Evolutionary conservation across 2,888 invertebrate genomes (phyloP).

Genomic region (Megamerina dolium): DNA sequence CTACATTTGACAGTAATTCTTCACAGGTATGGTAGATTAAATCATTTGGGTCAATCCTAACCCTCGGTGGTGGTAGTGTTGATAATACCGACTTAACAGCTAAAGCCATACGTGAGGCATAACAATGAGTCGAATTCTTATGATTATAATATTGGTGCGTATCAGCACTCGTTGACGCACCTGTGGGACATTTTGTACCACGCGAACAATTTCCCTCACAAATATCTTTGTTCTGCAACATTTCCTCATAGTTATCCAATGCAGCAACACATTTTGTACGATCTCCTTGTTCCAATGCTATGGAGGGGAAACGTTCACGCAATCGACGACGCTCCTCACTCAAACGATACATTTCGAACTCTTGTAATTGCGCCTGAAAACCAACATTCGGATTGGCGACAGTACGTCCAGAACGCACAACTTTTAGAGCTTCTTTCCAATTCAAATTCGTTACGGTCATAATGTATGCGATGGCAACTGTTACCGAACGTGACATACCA

Average conservation of each 20-base stretch:
- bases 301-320: slow-evolving; percentile 76
- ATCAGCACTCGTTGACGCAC: too few relatives aligned
- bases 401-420: slow-evolving; percentile 83
- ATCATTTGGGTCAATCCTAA: too few relatives aligned
- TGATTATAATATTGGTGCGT: too few relatives aligned
- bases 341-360: slow-evolving; percentile 76
- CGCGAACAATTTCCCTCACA: slow-evolving; percentile 82
- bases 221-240: slow-evolving; percentile 70
- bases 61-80: too few relatives aligned
- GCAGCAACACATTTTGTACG: slow-evolving; percentile 70
- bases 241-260: slow-evolving; percentile 76
- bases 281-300: slow-evolving; percentile 67
- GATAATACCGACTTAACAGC: too few relatives aligned
- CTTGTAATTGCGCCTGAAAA: slow-evolving; percentile 89
- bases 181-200: slow-evolving; percentile 81
- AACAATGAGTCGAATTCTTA: too few relatives aligned
- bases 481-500: slow-evolving; percentile 94
- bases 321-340: slow-evolving; percentile 78
- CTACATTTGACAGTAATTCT: too few relatives aligned
- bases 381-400: slow-evolving; percentile 95
- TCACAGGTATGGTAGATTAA: too few relatives aligned
- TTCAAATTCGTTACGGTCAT: slow-evolving; percentile 87
- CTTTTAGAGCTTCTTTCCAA: slow-evolving; percentile 90
- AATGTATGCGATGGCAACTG: slow-evolving; percentile 91
- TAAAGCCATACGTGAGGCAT: too few relatives aligned